These are phyloP conservation scores for Atta cephalotes DNA, from an alignment of 1,140 invertebrate genomes.

Conservation along the genomic window DNA sequence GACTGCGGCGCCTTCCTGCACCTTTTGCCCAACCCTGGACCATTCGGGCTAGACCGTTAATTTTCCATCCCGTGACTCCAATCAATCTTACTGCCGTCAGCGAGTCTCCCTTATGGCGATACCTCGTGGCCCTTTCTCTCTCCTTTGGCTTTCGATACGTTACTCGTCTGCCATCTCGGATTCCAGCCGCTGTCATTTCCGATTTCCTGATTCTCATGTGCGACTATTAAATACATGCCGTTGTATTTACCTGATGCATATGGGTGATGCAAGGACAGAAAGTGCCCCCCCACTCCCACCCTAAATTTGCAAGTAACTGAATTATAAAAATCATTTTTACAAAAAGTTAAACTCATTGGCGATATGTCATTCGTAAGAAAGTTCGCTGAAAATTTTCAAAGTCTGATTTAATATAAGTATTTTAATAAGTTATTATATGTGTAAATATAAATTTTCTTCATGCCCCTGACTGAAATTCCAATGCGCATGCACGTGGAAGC, in stretches of 20 bases:
- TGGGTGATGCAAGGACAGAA: too few species aligned
- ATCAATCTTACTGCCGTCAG: constrained; percentile 84
- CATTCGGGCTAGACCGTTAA: constrained; percentile 82
- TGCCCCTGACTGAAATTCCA: too few species aligned
- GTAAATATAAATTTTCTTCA: too few species aligned
- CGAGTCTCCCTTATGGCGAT: constrained; percentile 75
- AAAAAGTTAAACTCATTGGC: too few species aligned
- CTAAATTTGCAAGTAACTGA: too few species aligned
- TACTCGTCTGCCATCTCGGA: constrained; percentile 51
- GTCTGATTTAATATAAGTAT: too few species aligned
- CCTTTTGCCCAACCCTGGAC: constrained; percentile 72
- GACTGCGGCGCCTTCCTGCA: constrained; percentile 68
- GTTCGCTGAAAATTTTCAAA: too few species aligned
- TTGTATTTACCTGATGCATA: constrained; percentile 55
- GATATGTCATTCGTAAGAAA: too few species aligned
- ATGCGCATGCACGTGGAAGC: too few species aligned
- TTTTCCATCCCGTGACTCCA: constrained; percentile 86
- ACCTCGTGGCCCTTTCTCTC: constrained; percentile 55
- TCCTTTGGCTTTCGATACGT: constrained; percentile 68
- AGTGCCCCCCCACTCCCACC: too few species aligned
- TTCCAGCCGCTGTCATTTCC: constrained; percentile 65
- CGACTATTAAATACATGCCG: constrained; percentile 67
- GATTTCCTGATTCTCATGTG: constrained; percentile 67
- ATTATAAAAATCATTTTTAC: too few species aligned
- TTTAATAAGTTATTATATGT: too few species aligned